Percentiles rank a stretch among this genome's conserved stretches.
These are phyloP conservation scores for Phymorhynchus buccinoides DNA, from an alignment of 1,140 invertebrate species.

Conservation along the genomic window DNA sequence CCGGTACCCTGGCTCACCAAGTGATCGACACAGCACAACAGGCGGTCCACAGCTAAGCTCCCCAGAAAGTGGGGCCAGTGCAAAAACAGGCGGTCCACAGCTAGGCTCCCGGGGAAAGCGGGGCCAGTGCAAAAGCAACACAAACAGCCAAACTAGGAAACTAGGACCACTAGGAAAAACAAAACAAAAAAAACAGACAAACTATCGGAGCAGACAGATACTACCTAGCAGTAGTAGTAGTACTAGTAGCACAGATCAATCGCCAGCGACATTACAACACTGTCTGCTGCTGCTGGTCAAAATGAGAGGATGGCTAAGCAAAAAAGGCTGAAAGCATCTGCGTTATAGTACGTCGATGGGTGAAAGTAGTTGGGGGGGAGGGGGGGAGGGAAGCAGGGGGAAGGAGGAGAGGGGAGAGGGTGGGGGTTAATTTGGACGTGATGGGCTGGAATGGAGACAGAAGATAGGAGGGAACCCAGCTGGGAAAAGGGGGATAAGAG, in stretches of 20 bases:
- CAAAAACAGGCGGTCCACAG: not conserved
- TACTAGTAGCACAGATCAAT: not conserved
- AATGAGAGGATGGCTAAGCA: not conserved
- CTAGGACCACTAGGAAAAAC: too few relatives aligned
- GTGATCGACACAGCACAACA: not conserved
- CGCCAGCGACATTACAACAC: not conserved
- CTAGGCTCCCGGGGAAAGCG: not conserved
- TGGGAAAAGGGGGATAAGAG: too few relatives aligned
- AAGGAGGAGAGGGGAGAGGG: not conserved
- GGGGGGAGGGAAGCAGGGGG: not conserved
- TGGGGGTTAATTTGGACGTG: too few relatives aligned
- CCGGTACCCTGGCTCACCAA: not conserved
- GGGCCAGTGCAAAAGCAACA: too few relatives aligned
- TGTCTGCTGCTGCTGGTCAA: not conserved
- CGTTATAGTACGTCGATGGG: too few relatives aligned
- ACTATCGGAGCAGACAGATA: too few relatives aligned
- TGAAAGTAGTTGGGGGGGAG: not conserved
- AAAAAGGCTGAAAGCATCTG: not conserved
- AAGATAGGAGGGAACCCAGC: too few relatives aligned
- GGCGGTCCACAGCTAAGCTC: not conserved
- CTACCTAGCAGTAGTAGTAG: too few relatives aligned
- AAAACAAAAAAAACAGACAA: too few relatives aligned
- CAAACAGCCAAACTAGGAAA: too few relatives aligned
- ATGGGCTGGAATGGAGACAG: too few relatives aligned
- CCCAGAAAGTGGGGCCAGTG: too few relatives aligned